These are phyloP conservation scores for Gila robusta DNA, from an alignment of 2,797 vertebrate species.

Conservation along the genomic window DNA sequence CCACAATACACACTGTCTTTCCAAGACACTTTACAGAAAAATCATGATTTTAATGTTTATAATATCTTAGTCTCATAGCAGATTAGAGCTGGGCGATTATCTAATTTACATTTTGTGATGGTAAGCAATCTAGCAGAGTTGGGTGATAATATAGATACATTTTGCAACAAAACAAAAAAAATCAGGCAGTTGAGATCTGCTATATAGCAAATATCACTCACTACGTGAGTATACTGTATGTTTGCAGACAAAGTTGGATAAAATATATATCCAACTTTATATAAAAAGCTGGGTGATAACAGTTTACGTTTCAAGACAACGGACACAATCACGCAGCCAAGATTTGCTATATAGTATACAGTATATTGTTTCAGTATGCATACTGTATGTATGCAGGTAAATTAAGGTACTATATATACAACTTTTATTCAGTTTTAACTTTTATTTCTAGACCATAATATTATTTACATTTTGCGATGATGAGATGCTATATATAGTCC, in stretches of 20 bases:
- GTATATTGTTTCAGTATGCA: background rate
- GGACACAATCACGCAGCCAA: background rate
- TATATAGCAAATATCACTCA: background rate
- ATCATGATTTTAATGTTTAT: background rate
- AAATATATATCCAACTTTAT: background rate
- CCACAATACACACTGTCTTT: background rate
- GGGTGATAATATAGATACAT: background rate
- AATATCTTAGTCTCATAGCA: background rate
- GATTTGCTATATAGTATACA: background rate
- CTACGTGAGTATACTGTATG: background rate
- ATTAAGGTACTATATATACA: background rate
- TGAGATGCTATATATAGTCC: no score
- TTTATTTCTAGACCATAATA: background rate
- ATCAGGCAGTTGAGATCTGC: background rate
- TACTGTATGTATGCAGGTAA: background rate
- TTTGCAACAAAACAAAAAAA: background rate
- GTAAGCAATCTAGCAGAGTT: no score
- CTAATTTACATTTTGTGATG: background rate
- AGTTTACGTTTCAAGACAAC: background rate
- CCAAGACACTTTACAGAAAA: background rate
- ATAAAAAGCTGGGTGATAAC: background rate
- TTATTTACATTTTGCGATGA: background rate
- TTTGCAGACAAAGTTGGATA: background rate
- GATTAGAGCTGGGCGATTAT: background rate
- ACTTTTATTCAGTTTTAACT: background rate